A percentile compares a stretch with the other conserved stretches of the same genome.
Evolutionary conservation across 2,113 vertebrate species (phyloP).

Genomic region (Lagenorhynchus albirostris): DNA sequence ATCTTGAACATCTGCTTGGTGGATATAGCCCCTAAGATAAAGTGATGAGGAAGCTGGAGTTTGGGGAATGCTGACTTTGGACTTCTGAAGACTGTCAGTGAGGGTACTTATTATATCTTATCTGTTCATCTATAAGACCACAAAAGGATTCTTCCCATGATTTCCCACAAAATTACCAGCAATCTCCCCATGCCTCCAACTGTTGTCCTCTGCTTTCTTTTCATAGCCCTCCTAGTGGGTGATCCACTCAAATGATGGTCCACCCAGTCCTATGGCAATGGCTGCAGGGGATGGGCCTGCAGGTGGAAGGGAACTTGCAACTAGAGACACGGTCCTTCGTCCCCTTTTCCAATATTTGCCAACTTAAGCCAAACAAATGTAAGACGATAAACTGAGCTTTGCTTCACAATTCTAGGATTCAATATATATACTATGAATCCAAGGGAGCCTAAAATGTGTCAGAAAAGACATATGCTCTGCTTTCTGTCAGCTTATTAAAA

Average conservation of each 20-base stretch:
- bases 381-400: constrained; percentile 20
- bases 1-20: background rate
- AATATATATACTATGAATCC: background rate
- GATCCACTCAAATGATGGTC: background rate
- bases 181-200: background rate
- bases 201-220: background rate
- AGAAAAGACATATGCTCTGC: constrained; percentile 29
- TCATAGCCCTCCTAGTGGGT: background rate
- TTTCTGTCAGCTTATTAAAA: constrained; percentile 48
- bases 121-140: background rate
- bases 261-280: background rate
- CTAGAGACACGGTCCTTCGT: background rate
- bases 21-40: background rate
- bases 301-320: background rate
- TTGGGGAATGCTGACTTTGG: background rate
- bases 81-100: background rate
- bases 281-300: background rate
- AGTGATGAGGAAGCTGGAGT: background rate
- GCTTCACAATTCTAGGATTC: background rate
- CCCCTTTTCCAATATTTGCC: background rate
- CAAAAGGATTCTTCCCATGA: background rate
- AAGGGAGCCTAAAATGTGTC: constrained; percentile 28
- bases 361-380: constrained; percentile 2
- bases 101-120: background rate
- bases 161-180: background rate